Evolutionary conservation across 2,797 vertebrate species (phyloP), one percentile per base, ranked within the genome.

Genomic region (Enteromius radiatus): DNA sequence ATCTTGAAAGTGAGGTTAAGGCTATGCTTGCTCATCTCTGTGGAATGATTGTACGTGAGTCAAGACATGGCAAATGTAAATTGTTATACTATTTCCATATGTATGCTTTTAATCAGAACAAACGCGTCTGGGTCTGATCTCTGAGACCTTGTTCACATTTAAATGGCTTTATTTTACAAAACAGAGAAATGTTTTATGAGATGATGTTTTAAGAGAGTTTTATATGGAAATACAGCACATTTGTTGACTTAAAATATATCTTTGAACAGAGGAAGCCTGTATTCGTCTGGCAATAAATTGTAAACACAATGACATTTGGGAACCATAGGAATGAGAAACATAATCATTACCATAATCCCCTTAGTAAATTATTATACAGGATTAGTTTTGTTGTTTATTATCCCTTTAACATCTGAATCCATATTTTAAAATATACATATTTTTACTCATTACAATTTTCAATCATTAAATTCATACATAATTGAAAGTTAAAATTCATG

Each of bases 301-400:
- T 33, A 52, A 52, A 31, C 23, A 15, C 68, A 19, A 70, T 45
- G 54, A 59, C 23, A 26, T 59, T 59, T n/a, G 28, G 19, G 10
- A 33, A 28, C 70, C 70, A 73, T 73, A 17, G 36, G 17, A 59
- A 61, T 76, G 65, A 71, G 67, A 17, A 5, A 15, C 67, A 61
- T 14, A 64, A 64, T 36, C 9, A 61, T 5, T 31, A 43, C 45
- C 41, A 10, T 52, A 19, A 52, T 56, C 54, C 45, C 65, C 19
- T 64, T 47, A 49, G 28, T n/a, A 38, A 26, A 52, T 76, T 45
- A 64, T 82, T 56, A 45, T 79, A 81, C 63, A 26, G 49, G 15
- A 26, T 75, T n/a, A 70, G 15, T 33, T 14, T 80, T 64, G 11
- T 5, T 11, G 21, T 75, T 52, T 36, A 36, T 14, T n/a, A 26